These are phyloP conservation scores for Perccottus glenii DNA, from an alignment of 2,113 vertebrate species.

Conservation along the genomic window DNA sequence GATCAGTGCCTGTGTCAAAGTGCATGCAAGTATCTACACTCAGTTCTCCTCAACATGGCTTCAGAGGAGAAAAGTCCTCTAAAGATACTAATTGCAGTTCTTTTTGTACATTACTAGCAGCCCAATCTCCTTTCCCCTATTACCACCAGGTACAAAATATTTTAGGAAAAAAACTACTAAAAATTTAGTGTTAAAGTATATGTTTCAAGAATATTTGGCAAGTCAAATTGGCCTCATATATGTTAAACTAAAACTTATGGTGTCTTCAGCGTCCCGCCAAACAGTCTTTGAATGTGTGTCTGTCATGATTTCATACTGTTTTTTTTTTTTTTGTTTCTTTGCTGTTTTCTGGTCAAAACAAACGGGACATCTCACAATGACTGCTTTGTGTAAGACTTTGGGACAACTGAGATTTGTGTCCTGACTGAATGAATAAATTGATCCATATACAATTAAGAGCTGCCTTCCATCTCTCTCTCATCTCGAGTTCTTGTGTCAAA, in stretches of 20 bases:
- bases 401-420: conserved; percentile 65
- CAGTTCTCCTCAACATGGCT: conserved; percentile 56
- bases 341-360: conserved; percentile 63
- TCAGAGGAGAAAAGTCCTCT: conserved; percentile 9
- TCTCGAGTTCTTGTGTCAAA: background rate
- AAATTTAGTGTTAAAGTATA: conserved; percentile 61
- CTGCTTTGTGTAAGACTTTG: conserved; percentile 75
- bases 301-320: conserved; percentile 61
- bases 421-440: conserved; percentile 81
- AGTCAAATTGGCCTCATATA: conserved; percentile 48
- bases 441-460: conserved; percentile 72
- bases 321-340: conserved; percentile 42
- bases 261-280: conserved; percentile 34
- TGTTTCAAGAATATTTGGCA: conserved; percentile 25
- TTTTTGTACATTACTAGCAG: conserved; percentile 60
- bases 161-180: conserved; percentile 37
- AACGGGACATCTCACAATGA: conserved; percentile 66
- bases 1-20: conserved; percentile 79
- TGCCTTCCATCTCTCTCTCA: conserved; percentile 43
- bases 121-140: background rate
- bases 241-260: conserved; percentile 7
- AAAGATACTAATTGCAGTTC: conserved; percentile 63
- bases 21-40: conserved; percentile 73
- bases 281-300: conserved; percentile 73
- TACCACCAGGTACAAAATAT: conserved; percentile 62